Conservation (phyloP, 1,140 invertebrate genomes). For the Charaxes varanes region DNA sequence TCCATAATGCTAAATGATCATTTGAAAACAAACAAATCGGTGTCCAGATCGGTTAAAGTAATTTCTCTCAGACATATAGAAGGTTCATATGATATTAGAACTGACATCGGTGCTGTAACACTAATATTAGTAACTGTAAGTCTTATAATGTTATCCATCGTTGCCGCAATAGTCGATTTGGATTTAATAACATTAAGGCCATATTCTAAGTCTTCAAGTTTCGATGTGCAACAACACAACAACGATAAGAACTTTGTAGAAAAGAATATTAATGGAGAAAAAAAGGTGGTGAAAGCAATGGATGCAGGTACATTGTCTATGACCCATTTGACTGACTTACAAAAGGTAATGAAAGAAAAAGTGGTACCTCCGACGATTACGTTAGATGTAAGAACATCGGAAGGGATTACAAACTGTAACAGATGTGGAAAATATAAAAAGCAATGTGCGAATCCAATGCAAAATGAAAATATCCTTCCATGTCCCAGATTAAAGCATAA, state of each 20-base stretch:
- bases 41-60: conserved; percentile 38
- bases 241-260: conserved; percentile 22
- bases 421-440: conserved; percentile 58
- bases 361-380: conserved; percentile 41
- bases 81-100: conserved; percentile 33
- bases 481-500: conserved; percentile 45
- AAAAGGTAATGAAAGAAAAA: conserved; percentile 23
- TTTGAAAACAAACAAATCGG: conserved; percentile 45
- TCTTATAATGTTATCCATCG: conserved; percentile 30
- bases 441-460: conserved; percentile 37
- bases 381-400: conserved; percentile 46
- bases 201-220: conserved; percentile 32
- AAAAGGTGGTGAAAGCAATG: not conserved
- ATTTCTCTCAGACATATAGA: conserved; percentile 36
- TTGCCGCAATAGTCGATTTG: conserved; percentile 46
- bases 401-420: conserved; percentile 43
- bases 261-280: conserved; percentile 1
- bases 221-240: conserved; percentile 48
- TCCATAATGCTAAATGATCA: conserved; percentile 62
- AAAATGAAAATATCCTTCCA: conserved; percentile 24
- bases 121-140: conserved; percentile 36
- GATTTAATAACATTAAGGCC: conserved; percentile 38
- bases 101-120: conserved; percentile 38
- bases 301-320: conserved; percentile 11
- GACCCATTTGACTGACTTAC: conserved; percentile 22